phyloP scores from a whole-genome alignment of 2,888 invertebrate genomes.

The Pimpla rufipes region DNA sequence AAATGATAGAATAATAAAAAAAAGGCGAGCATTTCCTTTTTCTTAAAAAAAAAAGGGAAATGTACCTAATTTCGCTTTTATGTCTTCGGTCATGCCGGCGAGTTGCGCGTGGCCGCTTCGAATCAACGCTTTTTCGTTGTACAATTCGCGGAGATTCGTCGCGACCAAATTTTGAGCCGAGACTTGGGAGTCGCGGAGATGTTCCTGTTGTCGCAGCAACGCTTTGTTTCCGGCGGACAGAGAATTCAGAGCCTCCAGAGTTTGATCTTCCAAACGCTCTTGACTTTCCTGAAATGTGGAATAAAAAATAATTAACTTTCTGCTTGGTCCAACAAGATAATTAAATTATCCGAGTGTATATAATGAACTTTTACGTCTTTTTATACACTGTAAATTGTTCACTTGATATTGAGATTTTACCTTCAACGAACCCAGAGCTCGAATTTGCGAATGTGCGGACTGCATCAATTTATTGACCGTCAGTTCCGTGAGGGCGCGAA shows the following conservation, averaged over 20 bases:
- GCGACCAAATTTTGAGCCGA: constrained; percentile 86
- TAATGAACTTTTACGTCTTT: constrained; percentile 1
- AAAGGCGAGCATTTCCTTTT: no score
- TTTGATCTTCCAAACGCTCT: constrained; percentile 85
- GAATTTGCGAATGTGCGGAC: constrained; percentile 86
- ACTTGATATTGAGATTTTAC: constrained; percentile 75
- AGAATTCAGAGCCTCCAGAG: constrained; percentile 84
- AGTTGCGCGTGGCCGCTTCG: constrained; percentile 87
- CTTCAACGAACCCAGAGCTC: constrained; percentile 85
- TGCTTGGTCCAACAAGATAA: neutral
- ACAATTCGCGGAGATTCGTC: constrained; percentile 87
- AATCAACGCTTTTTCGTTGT: constrained; percentile 88
- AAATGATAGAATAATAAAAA: constrained; percentile 8
- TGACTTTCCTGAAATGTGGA: constrained; percentile 83
- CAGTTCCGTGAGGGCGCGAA: constrained; percentile 88
- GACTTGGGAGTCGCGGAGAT: constrained; percentile 86
- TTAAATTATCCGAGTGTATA: neutral
- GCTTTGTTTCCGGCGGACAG: constrained; percentile 85
- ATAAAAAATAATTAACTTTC: neutral
- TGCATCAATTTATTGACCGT: constrained; percentile 89
- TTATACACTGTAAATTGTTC: neutral
- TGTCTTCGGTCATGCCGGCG: constrained; percentile 86
- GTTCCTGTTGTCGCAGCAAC: constrained; percentile 86
- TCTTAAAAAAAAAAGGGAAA: constrained; percentile 30
- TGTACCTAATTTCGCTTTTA: constrained; percentile 87